Evolutionary conservation across 2,113 vertebrate genomes (phyloP).

Genomic region (Lampris megalopsis): DNA sequence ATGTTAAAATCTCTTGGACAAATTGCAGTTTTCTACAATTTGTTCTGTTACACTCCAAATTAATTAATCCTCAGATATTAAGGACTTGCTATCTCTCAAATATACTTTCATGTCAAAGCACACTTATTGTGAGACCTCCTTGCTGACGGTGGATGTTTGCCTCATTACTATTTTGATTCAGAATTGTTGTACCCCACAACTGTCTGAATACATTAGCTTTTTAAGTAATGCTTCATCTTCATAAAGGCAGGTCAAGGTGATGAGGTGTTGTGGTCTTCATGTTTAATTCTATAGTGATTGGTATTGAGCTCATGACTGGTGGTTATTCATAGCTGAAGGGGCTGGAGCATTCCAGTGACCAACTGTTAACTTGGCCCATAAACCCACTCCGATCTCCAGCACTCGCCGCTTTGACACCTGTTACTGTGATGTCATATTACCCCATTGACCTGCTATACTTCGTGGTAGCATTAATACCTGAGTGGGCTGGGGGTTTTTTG

Average conservation of each 20-base stretch:
- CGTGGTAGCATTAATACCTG: conserved; percentile 7
- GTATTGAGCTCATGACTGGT: conserved; percentile 41
- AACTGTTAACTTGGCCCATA: conserved; percentile 66
- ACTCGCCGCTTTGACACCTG: conserved; percentile 73
- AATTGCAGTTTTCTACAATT: no score
- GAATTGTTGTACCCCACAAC: not conserved
- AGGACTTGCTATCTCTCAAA: no score
- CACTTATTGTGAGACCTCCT: not conserved
- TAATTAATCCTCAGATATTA: no score
- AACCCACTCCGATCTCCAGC: conserved; percentile 57
- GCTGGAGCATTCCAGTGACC: conserved; percentile 53
- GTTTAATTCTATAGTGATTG: conserved; percentile 2
- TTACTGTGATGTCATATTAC: conserved; percentile 60
- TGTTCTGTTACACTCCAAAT: no score
- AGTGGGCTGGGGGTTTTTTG: not conserved
- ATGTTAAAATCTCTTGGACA: no score
- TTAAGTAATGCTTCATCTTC: not conserved
- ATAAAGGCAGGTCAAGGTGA: conserved; percentile 15
- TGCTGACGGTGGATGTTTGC: not conserved
- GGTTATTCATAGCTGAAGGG: conserved; percentile 59
- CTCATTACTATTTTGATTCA: conserved; percentile 19
- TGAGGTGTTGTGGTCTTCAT: not conserved
- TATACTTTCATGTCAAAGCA: no score
- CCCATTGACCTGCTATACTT: conserved; percentile 42
- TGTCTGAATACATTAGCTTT: not conserved